phyloP scores from a whole-genome alignment of 2,888 invertebrate genomes.

The Escarpia spicata region DNA sequence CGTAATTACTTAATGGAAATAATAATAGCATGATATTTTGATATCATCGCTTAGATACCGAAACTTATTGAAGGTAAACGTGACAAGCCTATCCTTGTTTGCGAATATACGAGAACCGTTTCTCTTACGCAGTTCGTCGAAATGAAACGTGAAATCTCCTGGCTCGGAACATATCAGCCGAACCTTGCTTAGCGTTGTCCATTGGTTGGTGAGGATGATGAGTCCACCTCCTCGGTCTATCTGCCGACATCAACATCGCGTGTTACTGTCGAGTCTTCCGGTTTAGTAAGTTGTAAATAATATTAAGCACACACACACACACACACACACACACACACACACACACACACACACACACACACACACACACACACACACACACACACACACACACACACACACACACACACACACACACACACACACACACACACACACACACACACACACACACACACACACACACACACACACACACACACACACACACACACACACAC shows the following conservation, averaged over 20 bases:
- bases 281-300: too few species aligned
- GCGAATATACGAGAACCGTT: neutral
- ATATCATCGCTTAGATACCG: neutral
- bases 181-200: neutral
- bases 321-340: too few species aligned
- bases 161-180: neutral
- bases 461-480: neutral
- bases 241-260: neutral
- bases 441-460: neutral
- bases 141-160: neutral
- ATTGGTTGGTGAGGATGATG: neutral
- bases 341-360: too few species aligned
- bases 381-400: neutral
- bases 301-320: too few species aligned
- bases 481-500: neutral
- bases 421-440: neutral
- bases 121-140: neutral
- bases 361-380: neutral
- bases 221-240: neutral
- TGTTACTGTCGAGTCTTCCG: too few species aligned
- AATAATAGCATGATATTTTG: too few species aligned
- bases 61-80: neutral
- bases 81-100: neutral
- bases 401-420: slow-evolving; percentile 1
- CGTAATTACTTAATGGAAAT: too few species aligned